Evolutionary conservation across 53 echinoderm and acorn worm genomes (phyloP), one percentile per base, ranked within the genome.

Genomic region (Zoroaster sp.): DNA sequence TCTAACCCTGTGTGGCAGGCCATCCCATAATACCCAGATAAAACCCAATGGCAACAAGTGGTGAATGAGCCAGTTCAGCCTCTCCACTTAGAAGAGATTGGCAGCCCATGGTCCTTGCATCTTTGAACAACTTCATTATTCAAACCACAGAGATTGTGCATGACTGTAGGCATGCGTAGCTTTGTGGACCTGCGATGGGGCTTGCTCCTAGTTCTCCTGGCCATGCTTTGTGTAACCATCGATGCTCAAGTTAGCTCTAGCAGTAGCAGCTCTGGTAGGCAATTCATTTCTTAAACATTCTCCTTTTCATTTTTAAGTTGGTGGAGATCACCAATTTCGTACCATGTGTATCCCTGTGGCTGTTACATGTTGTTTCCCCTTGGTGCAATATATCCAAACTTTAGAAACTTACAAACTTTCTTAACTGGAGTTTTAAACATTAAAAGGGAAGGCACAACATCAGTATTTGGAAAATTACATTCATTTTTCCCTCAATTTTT

Each of bases 11-110:
- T 31, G 46, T 73, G 86, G 86, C 77, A 66, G 88, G 83, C 92
- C 94, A 96, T 96, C 96, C 96, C 96, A 96, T 96, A 96, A 96
- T 94, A 96, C 46, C n/a, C 69, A 4, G 2, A 67, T 85, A 85
- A 49, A 85, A 85, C 8, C 51, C 85, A 32, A 28, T 14, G 25
- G 66, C 43, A 14, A 33, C 38, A 40, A 30, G 34, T 20, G n/a
- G 85, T 49, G 85, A 71, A 36, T 25, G 69, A 70, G 70, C 70
- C 71, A 54, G 31, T 11, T 30, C 15, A 44, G 75, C 45, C 74
- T 43, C 49, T 43, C 7, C 31, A 14, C 18, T 46, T 28, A 76
- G 76, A 25, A 41, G 15, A 49, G 35, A 5, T 32, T 31, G 76
- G 31, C 17, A 46, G 49, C 13, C 15, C 13, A 33, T 45, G 76